Evolutionary conservation across 2,113 vertebrate genomes (phyloP).

Genomic region (Acanthochromis polyacanthus): DNA sequence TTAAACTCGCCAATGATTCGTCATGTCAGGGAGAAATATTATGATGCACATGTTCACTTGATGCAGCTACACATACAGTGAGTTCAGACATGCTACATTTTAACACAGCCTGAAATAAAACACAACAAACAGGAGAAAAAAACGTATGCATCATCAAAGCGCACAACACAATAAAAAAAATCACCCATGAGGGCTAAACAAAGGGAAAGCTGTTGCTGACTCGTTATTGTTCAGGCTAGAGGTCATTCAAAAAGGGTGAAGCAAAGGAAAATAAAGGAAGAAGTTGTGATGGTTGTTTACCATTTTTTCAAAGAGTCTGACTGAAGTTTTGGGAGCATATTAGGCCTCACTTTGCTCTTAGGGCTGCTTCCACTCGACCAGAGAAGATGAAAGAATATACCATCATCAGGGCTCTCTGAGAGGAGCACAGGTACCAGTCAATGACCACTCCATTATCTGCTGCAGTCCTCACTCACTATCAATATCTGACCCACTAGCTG

Average conservation of each 20-base stretch:
- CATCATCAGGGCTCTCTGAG: neutral
- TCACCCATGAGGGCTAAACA: constrained; percentile 15
- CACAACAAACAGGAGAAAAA: neutral
- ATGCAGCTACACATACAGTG: neutral
- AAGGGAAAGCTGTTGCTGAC: constrained; percentile 3
- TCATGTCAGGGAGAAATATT: neutral
- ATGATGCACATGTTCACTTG: neutral
- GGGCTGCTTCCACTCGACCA: neutral
- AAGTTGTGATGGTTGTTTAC: constrained; percentile 2
- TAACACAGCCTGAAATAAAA: constrained; percentile 4
- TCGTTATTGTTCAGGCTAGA: constrained; percentile 9
- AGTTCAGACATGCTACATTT: neutral
- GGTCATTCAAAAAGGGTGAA: constrained; percentile 7
- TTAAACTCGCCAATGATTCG: neutral
- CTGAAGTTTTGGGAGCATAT: neutral
- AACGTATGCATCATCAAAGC: constrained; percentile 29
- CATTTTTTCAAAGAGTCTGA: constrained; percentile 19
- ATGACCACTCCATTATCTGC: neutral
- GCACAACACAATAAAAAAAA: constrained; percentile 4
- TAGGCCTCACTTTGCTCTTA: neutral
- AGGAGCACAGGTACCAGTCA: neutral
- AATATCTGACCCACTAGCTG: no score
- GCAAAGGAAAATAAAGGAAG: constrained; percentile 8
- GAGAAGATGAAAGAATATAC: constrained; percentile 17
- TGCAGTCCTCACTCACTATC: no score